phyloP scores from a whole-genome alignment of 2,888 invertebrate species.

The Volucella zonaria region DNA sequence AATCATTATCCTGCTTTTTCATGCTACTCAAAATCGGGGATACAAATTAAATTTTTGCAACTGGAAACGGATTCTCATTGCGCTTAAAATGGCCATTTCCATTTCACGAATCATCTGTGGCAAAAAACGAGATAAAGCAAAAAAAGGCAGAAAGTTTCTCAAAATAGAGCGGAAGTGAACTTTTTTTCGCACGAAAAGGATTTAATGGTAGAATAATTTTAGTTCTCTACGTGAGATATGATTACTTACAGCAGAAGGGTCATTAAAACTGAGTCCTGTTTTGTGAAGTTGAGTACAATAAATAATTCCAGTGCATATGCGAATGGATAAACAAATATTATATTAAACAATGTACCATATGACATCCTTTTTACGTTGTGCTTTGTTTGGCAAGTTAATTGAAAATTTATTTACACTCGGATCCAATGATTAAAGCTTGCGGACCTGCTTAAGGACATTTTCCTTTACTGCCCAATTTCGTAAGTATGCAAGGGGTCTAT shows the following conservation, averaged over 20 bases:
- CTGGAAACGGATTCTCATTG: conserved; percentile 32
- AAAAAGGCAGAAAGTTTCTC: background rate
- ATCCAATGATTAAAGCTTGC: too few species aligned
- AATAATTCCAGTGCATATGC: too few species aligned
- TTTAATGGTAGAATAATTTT: conserved; percentile 31
- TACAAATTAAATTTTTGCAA: conserved; percentile 15
- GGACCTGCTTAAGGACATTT: too few species aligned
- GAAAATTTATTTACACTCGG: too few species aligned
- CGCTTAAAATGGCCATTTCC: conserved; percentile 57
- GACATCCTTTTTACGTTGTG: too few species aligned
- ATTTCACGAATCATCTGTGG: conserved; percentile 33
- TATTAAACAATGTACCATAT: too few species aligned
- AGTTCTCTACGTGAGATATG: conserved; percentile 22
- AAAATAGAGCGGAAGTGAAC: conserved; percentile 57
- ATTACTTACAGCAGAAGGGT: background rate
- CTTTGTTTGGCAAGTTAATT: too few species aligned
- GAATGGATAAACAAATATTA: too few species aligned
- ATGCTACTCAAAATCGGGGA: conserved; percentile 19
- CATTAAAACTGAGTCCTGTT: too few species aligned
- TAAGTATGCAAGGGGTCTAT: too few species aligned
- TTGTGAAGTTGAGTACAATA: background rate
- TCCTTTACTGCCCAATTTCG: too few species aligned
- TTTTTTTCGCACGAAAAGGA: conserved; percentile 24
- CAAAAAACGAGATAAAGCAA: background rate
- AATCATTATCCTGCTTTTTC: conserved; percentile 36